A percentile compares a stretch with the other conserved stretches of the same genome.
Conservation (phyloP, 2,113 vertebrate genomes). For the Nibea albiflora region DNA sequence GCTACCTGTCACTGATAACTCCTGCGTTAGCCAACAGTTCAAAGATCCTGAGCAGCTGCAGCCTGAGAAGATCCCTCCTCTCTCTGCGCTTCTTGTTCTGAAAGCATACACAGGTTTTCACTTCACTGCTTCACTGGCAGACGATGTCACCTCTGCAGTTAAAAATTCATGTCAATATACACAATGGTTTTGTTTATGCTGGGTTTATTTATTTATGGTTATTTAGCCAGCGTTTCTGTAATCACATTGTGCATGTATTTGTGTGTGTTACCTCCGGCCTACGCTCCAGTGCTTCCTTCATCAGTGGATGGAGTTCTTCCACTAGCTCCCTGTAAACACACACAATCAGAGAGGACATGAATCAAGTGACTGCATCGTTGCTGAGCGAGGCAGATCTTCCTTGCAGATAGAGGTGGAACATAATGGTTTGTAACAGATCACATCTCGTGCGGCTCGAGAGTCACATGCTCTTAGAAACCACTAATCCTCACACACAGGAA, state of each 20-base stretch:
- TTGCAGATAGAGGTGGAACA: not conserved
- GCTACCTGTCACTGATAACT: slow-evolving; percentile 98
- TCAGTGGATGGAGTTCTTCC: slow-evolving; percentile 97
- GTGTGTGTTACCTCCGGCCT: slow-evolving; percentile 91
- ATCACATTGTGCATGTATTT: not conserved
- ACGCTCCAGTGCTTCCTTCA: slow-evolving; percentile 98
- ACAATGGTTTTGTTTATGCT: not conserved
- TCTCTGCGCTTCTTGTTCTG: slow-evolving; percentile 99
- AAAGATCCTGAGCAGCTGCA: slow-evolving; percentile 96
- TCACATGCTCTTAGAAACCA: slow-evolving; percentile 34
- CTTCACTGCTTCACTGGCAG: not conserved
- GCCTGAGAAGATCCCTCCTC: slow-evolving; percentile 91
- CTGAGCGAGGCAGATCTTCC: slow-evolving; percentile 9
- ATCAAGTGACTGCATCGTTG: not conserved
- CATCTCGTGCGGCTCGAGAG: slow-evolving; percentile 27
- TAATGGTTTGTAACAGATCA: slow-evolving; percentile 3
- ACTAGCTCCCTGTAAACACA: slow-evolving; percentile 90
- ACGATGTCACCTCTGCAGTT: not conserved
- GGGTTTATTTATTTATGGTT: not conserved
- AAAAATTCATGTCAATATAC: not conserved
- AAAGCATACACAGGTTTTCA: slow-evolving; percentile 22
- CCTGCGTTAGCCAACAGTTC: slow-evolving; percentile 96
- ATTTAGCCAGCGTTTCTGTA: not conserved
- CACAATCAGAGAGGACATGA: slow-evolving; percentile 13
- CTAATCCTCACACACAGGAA: slow-evolving; percentile 44